Percentiles rank a stretch among this genome's conserved stretches.
Evolutionary conservation across 2,113 vertebrate species (phyloP).

Genomic region (Elaphurus davidianus): DNA sequence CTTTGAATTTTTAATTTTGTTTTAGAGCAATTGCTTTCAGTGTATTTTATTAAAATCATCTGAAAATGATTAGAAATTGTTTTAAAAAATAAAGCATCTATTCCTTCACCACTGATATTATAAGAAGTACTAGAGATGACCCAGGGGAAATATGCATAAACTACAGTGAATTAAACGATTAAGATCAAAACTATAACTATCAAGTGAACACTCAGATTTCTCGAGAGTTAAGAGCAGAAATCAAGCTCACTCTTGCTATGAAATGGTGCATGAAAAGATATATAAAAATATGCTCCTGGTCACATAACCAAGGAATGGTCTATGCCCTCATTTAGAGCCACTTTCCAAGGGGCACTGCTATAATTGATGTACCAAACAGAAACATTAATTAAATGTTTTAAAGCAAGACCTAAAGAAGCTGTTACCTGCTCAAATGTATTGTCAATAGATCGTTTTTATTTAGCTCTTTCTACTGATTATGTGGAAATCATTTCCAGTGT

Average conservation of each 20-base stretch:
- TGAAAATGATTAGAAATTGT: background rate
- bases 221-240: background rate
- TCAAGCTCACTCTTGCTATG: background rate
- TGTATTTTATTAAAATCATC: background rate
- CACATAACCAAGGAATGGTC: background rate
- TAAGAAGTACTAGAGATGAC: background rate
- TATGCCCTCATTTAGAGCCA: background rate
- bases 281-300: background rate
- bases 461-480: constrained; percentile 48
- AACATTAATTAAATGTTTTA: constrained; percentile 34
- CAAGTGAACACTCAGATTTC: background rate
- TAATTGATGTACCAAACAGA: background rate
- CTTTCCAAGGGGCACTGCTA: background rate
- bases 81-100: background rate
- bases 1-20: constrained; percentile 11
- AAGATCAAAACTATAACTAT: background rate
- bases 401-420: constrained; percentile 31
- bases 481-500: constrained; percentile 31
- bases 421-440: background rate
- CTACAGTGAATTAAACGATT: background rate
- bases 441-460: constrained; percentile 63
- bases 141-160: background rate
- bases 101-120: background rate
- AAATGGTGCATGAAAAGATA: background rate
- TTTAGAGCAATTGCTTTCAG: background rate